Conservation (phyloP, 2,888 invertebrate genomes). For the Agrenia bidenticulata region DNA sequence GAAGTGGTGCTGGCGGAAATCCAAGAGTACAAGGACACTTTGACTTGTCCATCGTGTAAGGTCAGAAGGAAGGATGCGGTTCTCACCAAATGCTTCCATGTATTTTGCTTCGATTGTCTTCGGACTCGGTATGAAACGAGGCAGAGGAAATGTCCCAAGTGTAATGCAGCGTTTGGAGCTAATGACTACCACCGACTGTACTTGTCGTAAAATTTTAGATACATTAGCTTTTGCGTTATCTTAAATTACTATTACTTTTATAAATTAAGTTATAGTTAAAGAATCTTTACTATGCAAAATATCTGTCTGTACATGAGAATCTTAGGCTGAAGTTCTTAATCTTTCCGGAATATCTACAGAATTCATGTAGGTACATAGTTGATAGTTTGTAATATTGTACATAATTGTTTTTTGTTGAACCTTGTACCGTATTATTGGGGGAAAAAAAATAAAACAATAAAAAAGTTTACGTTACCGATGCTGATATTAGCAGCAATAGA, state of each 20-base stretch:
- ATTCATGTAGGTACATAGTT: too few species aligned
- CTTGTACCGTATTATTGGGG: too few species aligned
- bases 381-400: too few species aligned
- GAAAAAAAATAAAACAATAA: too few species aligned
- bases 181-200: slow-evolving; percentile 98
- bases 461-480: too few species aligned
- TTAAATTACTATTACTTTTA: neutral
- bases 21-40: slow-evolving; percentile 94
- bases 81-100: slow-evolving; percentile 98
- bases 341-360: too few species aligned
- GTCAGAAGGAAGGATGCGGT: slow-evolving; percentile 98
- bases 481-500: too few species aligned
- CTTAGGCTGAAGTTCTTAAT: too few species aligned
- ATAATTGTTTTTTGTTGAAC: too few species aligned
- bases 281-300: too few species aligned
- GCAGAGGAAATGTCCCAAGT: slow-evolving; percentile 98
- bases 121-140: slow-evolving; percentile 97
- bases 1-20: slow-evolving; percentile 97
- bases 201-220: slow-evolving; percentile 62
- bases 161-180: slow-evolving; percentile 98
- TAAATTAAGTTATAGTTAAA: too few species aligned
- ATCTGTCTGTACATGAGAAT: too few species aligned
- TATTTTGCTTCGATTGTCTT: slow-evolving; percentile 98
- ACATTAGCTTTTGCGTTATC: neutral
- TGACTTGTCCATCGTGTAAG: slow-evolving; percentile 98